These are phyloP conservation scores for Icerya purchasi DNA, from an alignment of 2,888 invertebrate genomes.

Conservation along the genomic window DNA sequence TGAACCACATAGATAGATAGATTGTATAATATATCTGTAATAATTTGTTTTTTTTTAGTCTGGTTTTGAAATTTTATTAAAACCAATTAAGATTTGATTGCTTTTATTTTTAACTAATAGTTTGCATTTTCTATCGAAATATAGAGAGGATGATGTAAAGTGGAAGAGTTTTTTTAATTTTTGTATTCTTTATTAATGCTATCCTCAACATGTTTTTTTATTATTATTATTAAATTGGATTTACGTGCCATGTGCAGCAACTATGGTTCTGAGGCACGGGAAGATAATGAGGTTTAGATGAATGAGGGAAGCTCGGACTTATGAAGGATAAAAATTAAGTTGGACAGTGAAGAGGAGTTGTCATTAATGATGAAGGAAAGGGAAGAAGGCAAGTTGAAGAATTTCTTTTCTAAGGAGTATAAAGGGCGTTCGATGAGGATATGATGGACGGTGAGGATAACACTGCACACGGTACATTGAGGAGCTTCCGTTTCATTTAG, in stretches of 20 bases:
- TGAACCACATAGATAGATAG: no score
- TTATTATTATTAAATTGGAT: neutral
- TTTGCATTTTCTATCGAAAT: no score
- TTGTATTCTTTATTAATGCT: no score
- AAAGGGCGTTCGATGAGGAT: neutral
- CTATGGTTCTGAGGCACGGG: neutral
- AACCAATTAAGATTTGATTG: no score
- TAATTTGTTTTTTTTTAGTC: no score
- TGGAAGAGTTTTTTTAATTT: no score
- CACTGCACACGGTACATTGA: neutral
- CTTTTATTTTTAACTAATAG: no score
- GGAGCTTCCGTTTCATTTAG: neutral
- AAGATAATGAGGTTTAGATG: neutral
- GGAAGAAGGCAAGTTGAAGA: neutral
- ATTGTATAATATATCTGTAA: no score
- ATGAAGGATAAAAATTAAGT: neutral
- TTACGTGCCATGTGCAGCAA: neutral
- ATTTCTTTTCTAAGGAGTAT: neutral
- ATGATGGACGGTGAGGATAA: neutral
- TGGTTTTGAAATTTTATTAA: no score
- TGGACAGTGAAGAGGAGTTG: neutral
- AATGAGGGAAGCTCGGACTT: neutral
- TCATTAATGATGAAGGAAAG: neutral
- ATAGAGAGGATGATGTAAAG: no score
- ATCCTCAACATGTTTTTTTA: no score